A percentile compares a stretch with the other conserved stretches of the same genome.
phyloP scores from a whole-genome alignment of 2,113 vertebrate species.

The Nyctereutes procyonoides region DNA sequence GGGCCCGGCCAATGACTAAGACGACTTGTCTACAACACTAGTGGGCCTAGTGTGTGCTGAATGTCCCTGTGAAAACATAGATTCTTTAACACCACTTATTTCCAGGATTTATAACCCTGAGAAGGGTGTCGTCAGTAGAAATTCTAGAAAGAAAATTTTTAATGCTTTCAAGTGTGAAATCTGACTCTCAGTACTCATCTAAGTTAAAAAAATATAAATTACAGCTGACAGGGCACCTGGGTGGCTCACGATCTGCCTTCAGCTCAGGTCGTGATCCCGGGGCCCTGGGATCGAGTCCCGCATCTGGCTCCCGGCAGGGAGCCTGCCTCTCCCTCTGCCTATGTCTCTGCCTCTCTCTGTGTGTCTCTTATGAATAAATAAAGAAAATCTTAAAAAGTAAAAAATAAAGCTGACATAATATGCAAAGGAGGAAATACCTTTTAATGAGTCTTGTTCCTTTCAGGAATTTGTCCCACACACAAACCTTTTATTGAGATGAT shows the following conservation, averaged over 20 bases:
- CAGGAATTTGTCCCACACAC: not conserved
- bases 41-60: accelerated
- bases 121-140: not conserved
- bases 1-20: not conserved
- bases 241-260: too few species aligned
- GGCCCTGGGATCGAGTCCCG: too few species aligned
- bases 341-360: too few species aligned
- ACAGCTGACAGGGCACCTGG: not conserved
- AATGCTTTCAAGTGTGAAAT: not conserved
- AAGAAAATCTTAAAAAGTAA: not conserved
- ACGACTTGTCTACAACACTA: not conserved
- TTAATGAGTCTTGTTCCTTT: not conserved
- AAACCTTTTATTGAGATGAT: not conserved
- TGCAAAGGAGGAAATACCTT: not conserved
- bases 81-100: not conserved
- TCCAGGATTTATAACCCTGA: not conserved
- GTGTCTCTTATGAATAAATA: too few species aligned
- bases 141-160: not conserved
- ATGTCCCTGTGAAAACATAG: not conserved
- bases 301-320: too few species aligned
- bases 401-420: not conserved
- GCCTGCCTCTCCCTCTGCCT: too few species aligned
- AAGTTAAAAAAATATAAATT: not conserved
- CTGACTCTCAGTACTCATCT: constrained; percentile 17
- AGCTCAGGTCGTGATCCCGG: too few species aligned